Evolutionary conservation across 2,113 vertebrate genomes (phyloP).

Genomic region (Equus quagga): DNA sequence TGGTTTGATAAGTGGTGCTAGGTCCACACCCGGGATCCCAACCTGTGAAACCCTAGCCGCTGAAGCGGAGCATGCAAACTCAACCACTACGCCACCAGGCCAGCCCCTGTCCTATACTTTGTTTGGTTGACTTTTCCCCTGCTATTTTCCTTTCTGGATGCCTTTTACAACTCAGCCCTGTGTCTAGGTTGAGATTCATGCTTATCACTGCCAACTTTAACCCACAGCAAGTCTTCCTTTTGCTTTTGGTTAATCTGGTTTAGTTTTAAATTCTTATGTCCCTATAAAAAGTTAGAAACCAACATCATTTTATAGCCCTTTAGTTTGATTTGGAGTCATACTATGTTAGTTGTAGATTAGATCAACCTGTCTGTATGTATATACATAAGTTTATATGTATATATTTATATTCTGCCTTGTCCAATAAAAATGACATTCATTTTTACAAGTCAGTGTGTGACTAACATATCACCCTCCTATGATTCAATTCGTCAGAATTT

Average conservation of each 20-base stretch:
- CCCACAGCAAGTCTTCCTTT: neutral
- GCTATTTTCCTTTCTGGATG: neutral
- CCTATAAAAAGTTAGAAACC: neutral
- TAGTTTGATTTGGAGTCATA: neutral
- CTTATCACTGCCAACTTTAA: neutral
- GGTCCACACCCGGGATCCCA: no score
- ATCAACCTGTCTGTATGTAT: neutral
- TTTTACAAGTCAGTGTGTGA: neutral
- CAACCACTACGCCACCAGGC: no score
- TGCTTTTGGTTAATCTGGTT: neutral
- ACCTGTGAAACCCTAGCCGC: no score
- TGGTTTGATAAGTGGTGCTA: no score
- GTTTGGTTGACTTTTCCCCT: neutral
- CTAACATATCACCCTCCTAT: neutral
- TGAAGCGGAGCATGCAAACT: no score
- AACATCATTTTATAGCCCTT: neutral
- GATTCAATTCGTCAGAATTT: neutral
- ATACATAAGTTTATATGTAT: neutral
- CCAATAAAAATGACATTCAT: neutral
- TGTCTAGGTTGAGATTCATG: neutral
- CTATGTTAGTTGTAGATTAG: neutral
- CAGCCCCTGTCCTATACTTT: neutral
- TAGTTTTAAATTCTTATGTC: neutral
- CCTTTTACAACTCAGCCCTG: neutral
- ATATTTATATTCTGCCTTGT: neutral